Percentiles rank a stretch among this genome's conserved stretches.
Conservation (phyloP, 2,888 invertebrate genomes). For the Omphaloscelis lunosa region DNA sequence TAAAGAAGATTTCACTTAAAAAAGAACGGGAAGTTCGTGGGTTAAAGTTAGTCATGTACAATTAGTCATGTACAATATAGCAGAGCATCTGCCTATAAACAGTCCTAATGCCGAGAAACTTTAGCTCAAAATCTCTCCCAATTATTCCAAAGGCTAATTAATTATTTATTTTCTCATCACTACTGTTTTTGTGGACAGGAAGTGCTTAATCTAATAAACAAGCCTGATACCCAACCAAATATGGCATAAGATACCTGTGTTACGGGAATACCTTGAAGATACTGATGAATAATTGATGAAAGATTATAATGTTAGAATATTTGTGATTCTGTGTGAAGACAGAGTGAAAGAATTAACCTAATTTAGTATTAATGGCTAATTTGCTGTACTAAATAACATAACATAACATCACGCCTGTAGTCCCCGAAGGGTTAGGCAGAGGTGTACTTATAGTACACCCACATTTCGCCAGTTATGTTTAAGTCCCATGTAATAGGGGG, state of each 20-base stretch:
- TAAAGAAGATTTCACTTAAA: too few relatives aligned
- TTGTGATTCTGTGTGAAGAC: background rate
- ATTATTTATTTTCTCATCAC: background rate
- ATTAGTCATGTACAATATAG: background rate
- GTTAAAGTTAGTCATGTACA: background rate
- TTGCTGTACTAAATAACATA: background rate
- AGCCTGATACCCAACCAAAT: background rate
- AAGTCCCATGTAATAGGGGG: too few relatives aligned
- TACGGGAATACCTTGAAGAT: background rate
- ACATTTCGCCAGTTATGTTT: too few relatives aligned
- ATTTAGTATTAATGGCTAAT: background rate
- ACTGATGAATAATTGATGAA: background rate
- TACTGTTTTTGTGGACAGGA: background rate
- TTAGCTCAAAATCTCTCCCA: background rate
- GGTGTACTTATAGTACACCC: too few relatives aligned
- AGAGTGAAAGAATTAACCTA: background rate
- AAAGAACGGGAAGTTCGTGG: too few relatives aligned
- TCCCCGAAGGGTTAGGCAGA: too few relatives aligned
- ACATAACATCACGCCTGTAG: too few relatives aligned
- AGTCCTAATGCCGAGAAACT: background rate
- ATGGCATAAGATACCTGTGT: background rate
- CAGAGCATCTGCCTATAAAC: background rate
- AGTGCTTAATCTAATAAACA: background rate
- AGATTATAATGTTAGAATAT: background rate
- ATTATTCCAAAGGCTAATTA: background rate